phyloP scores from a whole-genome alignment of 2,113 vertebrate genomes.

The Emydocephalus ijimae region DNA sequence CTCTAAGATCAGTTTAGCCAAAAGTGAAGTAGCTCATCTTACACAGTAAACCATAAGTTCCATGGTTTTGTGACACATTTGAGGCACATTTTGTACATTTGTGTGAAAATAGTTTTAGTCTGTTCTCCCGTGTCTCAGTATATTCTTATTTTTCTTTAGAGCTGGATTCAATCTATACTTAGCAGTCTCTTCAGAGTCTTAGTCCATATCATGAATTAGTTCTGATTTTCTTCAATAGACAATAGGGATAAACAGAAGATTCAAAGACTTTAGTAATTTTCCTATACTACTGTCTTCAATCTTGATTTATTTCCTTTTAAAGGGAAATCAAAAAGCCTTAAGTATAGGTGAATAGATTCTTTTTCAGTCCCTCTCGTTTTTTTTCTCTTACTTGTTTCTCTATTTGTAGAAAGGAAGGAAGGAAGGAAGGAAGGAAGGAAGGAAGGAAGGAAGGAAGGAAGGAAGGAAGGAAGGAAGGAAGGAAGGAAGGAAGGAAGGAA shows the following conservation, averaged over 20 bases:
- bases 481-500: no score
- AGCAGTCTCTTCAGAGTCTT: neutral
- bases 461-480: no score
- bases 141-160: neutral
- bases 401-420: neutral
- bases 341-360: neutral
- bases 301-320: neutral
- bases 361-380: neutral
- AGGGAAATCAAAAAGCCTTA: neutral
- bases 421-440: no score
- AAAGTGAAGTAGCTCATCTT: neutral
- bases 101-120: neutral
- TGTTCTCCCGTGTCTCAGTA: neutral
- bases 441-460: no score
- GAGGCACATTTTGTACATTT: neutral
- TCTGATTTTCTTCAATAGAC: neutral
- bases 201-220: neutral
- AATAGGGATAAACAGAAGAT: neutral
- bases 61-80: neutral
- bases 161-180: neutral
- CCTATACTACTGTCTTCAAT: neutral
- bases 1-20: neutral
- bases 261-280: neutral
- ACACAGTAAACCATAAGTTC: neutral
- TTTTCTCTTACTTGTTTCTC: neutral